Base-by-base conservation (phyloP, 2,797 vertebrate species). In the Pelobates cultripes region DNA sequence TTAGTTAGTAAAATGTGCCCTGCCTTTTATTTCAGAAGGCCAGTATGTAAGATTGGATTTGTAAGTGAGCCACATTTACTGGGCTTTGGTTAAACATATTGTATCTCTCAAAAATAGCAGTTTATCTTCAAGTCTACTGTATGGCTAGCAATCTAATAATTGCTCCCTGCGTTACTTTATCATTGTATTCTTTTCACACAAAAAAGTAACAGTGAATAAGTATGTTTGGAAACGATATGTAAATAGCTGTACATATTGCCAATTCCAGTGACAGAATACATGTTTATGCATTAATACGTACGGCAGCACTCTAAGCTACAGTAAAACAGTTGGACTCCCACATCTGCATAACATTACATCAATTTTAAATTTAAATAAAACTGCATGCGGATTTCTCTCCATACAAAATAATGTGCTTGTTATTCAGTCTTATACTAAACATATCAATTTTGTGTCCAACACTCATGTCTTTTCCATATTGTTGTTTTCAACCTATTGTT, bases 121-220 rank as follows among this genome's bases (percentile, higher is more conserved):
- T 28, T 28, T 28, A 28, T 28, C 28, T 28, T 28, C 28, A 28
- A 28, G 28, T 28, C 28, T 28, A 28, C 28, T 28, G 28, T 28
- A 28, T 28, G 28, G 28, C 28, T 28, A 28, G 28, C 2, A 28
- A 28, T 28, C 28, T 28, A 28, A 28, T 28, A 28, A 28, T 28
- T 28, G 28, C 1, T 28, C 28, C 28, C 28, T 28, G 28, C 28
- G 28, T 28, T 28, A 28, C 28, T 28, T 28, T 28, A 28, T 28
- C 28, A 28, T 28, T 28, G 28, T 28, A 28, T 28, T 28, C 28
- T 28, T 57, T 60, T 68, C 45, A 42, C 47, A 69, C 57, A 75
- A 69, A 75, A 75, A 69, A 72, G 51, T 47, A 75, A n/a, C n/a
- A 73, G 51, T 51, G 41, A 80, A 44, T 80, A 80, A 75, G 43